Percentiles rank a stretch among this genome's conserved stretches.
Evolutionary conservation across 92 coral and sea anemone species (phyloP).

Genomic region (Epizoanthus scotinus): DNA sequence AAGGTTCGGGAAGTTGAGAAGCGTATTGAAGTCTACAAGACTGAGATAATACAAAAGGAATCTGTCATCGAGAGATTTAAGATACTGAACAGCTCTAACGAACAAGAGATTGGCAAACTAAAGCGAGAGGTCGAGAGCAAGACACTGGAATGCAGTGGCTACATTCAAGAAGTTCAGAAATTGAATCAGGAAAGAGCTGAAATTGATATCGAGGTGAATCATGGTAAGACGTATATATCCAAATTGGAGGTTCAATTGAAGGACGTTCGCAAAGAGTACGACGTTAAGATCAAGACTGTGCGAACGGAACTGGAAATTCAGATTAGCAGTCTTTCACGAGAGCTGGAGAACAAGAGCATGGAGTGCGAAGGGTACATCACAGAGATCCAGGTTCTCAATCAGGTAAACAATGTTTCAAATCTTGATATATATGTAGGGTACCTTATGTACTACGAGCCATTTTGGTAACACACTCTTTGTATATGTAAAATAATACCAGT

Average conservation of each 20-base stretch:
- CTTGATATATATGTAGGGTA: too few species aligned
- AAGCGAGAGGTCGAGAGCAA: slow-evolving; percentile 83
- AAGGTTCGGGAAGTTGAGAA: slow-evolving; percentile 77
- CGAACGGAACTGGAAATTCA: slow-evolving; percentile 64
- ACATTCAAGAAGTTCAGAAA: slow-evolving; percentile 77
- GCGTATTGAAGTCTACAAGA: slow-evolving; percentile 74
- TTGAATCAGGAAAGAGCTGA: slow-evolving; percentile 83
- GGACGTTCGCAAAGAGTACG: slow-evolving; percentile 76
- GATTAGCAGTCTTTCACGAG: slow-evolving; percentile 66
- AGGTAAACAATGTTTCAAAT: slow-evolving; percentile 34
- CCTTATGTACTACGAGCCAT: too few species aligned
- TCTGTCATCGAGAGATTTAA: slow-evolving; percentile 83
- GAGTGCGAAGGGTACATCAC: slow-evolving; percentile 85
- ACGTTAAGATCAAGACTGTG: slow-evolving; percentile 62
- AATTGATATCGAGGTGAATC: slow-evolving; percentile 77
- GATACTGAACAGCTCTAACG: slow-evolving; percentile 85
- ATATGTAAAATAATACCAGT: too few species aligned
- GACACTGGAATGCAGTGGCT: slow-evolving; percentile 79
- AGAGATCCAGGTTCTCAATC: slow-evolving; percentile 78
- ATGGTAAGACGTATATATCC: slow-evolving; percentile 64
- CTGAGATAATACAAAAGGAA: slow-evolving; percentile 89
- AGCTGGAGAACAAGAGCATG: slow-evolving; percentile 59
- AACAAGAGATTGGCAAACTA: slow-evolving; percentile 91
- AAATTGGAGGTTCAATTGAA: slow-evolving; percentile 81
- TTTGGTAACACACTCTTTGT: too few species aligned